phyloP scores from a whole-genome alignment of 2,797 vertebrate genomes.

The Urosaurus nigricauda region DNA sequence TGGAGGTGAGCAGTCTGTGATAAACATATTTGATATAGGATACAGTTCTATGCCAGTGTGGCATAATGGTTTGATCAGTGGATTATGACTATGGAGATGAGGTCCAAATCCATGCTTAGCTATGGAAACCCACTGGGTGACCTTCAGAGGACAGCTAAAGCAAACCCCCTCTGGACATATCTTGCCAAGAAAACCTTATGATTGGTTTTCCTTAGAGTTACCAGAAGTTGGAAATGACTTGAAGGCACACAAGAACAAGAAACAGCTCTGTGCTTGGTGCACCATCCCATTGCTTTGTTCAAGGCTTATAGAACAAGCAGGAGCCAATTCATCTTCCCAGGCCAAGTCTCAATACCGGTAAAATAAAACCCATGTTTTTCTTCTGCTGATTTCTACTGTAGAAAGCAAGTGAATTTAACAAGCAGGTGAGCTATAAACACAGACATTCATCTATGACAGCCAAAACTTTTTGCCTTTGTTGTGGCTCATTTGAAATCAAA shows the following conservation, averaged over 20 bases:
- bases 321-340: not conserved
- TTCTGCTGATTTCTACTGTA: not conserved
- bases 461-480: not conserved
- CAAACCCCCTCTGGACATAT: too few species aligned
- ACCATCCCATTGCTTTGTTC: constrained; percentile 2
- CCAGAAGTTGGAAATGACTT: too few species aligned
- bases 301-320: not conserved
- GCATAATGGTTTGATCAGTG: too few species aligned
- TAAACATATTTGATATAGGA: too few species aligned
- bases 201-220: too few species aligned
- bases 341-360: not conserved
- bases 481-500: not conserved
- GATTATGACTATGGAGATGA: too few species aligned
- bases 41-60: too few species aligned
- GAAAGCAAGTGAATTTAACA: not conserved
- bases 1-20: not conserved
- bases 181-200: too few species aligned
- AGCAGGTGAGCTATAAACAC: not conserved
- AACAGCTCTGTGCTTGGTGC: not conserved
- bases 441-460: not conserved
- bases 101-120: too few species aligned
- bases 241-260: too few species aligned
- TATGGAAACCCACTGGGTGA: too few species aligned
- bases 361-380: not conserved
- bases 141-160: too few species aligned